Evolutionary conservation across 1,140 invertebrate species (phyloP), one percentile per base, ranked within the genome.

Genomic region (Bombyx mori): DNA sequence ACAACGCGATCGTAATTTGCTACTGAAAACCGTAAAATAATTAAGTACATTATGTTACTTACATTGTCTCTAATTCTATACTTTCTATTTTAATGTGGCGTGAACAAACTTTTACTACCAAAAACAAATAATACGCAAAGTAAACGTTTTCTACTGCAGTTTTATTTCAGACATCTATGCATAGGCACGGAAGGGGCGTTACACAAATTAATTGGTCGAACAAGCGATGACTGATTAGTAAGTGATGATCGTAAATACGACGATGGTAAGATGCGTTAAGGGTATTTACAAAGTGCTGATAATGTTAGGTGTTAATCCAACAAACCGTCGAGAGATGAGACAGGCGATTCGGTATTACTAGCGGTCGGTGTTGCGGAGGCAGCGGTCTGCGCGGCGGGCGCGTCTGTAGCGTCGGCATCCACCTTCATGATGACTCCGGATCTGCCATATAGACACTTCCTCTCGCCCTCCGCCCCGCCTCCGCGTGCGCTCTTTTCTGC

Each of bases 241-340:
- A 50, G 48, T 58, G 57, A 44, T 22, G 44, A 59, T 44, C 42
- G 52, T 26, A 45, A 46, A 62, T 60, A 53, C 49, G 58, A 63
- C 47, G 42, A 44, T 22, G 10, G 42, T 26, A 35, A 10, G 50
- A 51, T 51, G 50, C 18, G 50, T 4, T 22, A 51, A 7, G 10
- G 18, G 46, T 69, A 67, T 65, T 55, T 59, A 65, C 55, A 66
- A 48, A 42, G 71, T 66, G 66, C 61, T 26, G 61, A 62, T 54
- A 69, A 61, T 65, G 56, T 42, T 57, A 64, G 67, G 71, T 76
- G 55, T 69, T 66, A 63, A 70, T 61, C 66, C 66, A 79, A 80
- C 78, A 82, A 82, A 84, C 79, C 81, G 75, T 80, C 77, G 62
- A 75, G 66, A 61, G 76, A 84, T 68, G 77, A 77, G 45, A 77